Evolutionary conservation across 2,113 vertebrate species (phyloP).

Genomic region (Lucifuga dentata): DNA sequence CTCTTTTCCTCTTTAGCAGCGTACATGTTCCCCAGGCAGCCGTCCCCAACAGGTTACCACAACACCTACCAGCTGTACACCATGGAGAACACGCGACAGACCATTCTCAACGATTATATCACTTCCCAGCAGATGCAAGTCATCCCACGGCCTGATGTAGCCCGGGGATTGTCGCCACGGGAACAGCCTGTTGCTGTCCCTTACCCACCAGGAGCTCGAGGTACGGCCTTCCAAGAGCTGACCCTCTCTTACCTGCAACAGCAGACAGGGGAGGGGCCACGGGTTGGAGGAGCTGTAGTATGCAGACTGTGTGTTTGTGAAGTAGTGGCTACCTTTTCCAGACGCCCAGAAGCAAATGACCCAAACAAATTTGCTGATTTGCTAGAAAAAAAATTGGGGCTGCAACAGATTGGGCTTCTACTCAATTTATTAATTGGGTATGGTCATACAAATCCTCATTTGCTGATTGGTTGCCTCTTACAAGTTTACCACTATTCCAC

Average conservation of each 20-base stretch:
- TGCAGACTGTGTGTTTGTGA: constrained; percentile 72
- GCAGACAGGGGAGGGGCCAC: constrained; percentile 36
- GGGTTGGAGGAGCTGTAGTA: constrained; percentile 48
- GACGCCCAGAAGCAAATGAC: constrained; percentile 88
- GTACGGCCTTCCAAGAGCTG: constrained; percentile 75
- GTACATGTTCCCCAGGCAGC: constrained; percentile 96
- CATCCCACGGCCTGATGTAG: constrained; percentile 91
- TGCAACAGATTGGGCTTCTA: constrained; percentile 66
- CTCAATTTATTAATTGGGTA: constrained; percentile 46
- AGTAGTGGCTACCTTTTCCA: constrained; percentile 87
- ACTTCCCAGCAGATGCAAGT: constrained; percentile 99
- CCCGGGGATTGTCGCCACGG: constrained; percentile 91
- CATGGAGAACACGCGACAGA: constrained; percentile 98
- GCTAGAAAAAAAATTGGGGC: constrained; percentile 55
- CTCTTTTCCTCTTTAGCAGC: constrained; percentile 79
- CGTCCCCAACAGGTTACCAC: constrained; percentile 93
- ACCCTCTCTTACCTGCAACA: constrained; percentile 38
- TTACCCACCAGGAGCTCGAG: constrained; percentile 88
- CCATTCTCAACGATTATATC: constrained; percentile 99
- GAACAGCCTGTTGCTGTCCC: constrained; percentile 91
- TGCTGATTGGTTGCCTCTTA: constrained; percentile 68
- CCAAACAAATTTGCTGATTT: constrained; percentile 72
- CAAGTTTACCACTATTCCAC: constrained; percentile 68
- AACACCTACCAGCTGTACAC: constrained; percentile 98
- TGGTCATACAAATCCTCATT: constrained; percentile 55